Evolutionary conservation across 2,113 vertebrate genomes (phyloP), one percentile per base, ranked within the genome.

Genomic region (Scophthalmus maximus): DNA sequence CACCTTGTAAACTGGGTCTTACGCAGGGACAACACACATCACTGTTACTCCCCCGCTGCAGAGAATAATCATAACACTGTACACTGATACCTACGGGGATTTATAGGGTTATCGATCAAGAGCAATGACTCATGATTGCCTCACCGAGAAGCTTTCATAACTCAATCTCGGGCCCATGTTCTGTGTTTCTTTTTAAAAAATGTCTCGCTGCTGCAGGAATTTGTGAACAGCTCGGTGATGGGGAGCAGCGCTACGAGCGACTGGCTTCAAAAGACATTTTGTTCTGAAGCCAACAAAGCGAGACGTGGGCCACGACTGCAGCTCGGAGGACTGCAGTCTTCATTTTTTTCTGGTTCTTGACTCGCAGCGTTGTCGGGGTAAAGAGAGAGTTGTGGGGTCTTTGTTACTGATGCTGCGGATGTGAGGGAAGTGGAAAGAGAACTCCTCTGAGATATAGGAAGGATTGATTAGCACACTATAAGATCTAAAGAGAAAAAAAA

Each of bases 221-320:
- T 67, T 58, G 58, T 34, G n/a, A 72, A 34, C 63, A 65, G 70
- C 66, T 72, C 66, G 51, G 51, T 52, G 52, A 17, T 49, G 44
- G 49, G n/a, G 55, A 77, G 79, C 60, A 58, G 40, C 1, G 70
- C 81, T 78, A 72, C 58, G 34, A 79, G 73, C 52, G 1, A 58
- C 58, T 30, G 50, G 44, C 76, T 81, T 72, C 73, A 71, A 55
- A 77, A 52, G 52, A 79, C 44, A 65, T 81, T 81, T 65, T 73
- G 59, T 73, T 79, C 68, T 55, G 26, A 69, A 84, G 68, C 55
- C 78, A 78, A 47, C 40, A 74, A 77, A 79, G 64, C 38, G 65
- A 72, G 61, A 68, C 52, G 14, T 36, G 25, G 74, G 52, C 73
- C 57, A 47, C 68, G 62, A n/a, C 34, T 68, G 58, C 36, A 22